Evolutionary conservation across 2,113 vertebrate genomes (phyloP).

Genomic region (Amphiprion ocellaris): DNA sequence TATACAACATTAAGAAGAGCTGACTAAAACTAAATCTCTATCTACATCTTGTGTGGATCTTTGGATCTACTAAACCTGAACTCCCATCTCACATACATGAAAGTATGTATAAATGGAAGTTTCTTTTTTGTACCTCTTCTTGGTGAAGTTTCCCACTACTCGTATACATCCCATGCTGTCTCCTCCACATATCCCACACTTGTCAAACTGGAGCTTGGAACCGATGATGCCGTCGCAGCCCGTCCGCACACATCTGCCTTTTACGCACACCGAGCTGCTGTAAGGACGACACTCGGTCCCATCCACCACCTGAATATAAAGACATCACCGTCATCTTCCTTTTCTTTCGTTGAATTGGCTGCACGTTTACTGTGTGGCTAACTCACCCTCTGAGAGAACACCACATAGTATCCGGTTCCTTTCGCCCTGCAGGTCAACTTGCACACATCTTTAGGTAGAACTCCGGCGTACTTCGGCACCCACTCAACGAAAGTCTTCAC

Average conservation of each 20-base stretch:
- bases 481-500: slow-evolving; percentile 97
- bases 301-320: slow-evolving; percentile 88
- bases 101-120: too few relatives aligned
- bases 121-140: slow-evolving; percentile 88
- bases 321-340: background rate
- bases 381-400: slow-evolving; percentile 96
- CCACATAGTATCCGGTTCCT: slow-evolving; percentile 97
- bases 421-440: slow-evolving; percentile 98
- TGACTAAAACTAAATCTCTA: too few relatives aligned
- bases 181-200: slow-evolving; percentile 95
- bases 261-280: slow-evolving; percentile 95
- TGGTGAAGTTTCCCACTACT: slow-evolving; percentile 93
- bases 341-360: background rate
- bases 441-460: slow-evolving; percentile 93
- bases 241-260: slow-evolving; percentile 93
- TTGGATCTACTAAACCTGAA: too few relatives aligned
- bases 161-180: slow-evolving; percentile 94
- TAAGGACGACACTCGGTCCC: slow-evolving; percentile 95
- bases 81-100: too few relatives aligned
- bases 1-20: too few relatives aligned
- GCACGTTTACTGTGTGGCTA: too few relatives aligned
- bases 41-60: too few relatives aligned
- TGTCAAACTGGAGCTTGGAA: slow-evolving; percentile 97
- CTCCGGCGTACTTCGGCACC: slow-evolving; percentile 96
- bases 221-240: slow-evolving; percentile 97